phyloP scores from a whole-genome alignment of 1,140 invertebrate species.

The Adoxophyes honmai region DNA sequence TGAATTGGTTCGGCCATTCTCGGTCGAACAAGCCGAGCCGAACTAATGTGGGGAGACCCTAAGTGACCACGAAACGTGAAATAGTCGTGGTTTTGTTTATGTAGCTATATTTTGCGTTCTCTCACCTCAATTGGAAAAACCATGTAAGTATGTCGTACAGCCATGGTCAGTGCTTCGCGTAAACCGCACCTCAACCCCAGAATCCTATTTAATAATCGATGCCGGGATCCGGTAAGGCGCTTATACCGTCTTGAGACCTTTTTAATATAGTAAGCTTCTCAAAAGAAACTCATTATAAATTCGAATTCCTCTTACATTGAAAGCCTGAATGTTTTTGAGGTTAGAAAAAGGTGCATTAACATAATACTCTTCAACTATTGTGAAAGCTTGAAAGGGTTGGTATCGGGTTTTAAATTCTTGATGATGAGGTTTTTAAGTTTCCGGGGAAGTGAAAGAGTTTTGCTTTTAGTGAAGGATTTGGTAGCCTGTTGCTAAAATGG shows the following conservation, averaged over 20 bases:
- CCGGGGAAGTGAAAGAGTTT: too few species aligned
- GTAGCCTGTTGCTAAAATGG: too few species aligned
- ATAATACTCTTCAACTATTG: slow-evolving; percentile 6
- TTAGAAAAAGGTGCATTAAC: not conserved
- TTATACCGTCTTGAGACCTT: not conserved
- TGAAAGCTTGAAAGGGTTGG: not conserved
- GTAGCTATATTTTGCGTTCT: too few species aligned
- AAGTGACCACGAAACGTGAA: too few species aligned
- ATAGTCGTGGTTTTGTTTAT: too few species aligned
- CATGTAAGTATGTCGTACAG: too few species aligned
- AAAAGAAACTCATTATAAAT: slow-evolving; percentile 15
- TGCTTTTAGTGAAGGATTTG: too few species aligned
- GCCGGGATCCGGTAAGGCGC: not conserved
- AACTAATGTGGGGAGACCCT: too few species aligned
- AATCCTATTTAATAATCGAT: slow-evolving; percentile 2
- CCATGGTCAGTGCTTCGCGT: too few species aligned
- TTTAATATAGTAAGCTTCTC: not conserved
- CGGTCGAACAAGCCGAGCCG: too few species aligned
- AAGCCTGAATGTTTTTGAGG: not conserved
- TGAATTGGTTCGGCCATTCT: too few species aligned
- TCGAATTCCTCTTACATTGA: slow-evolving; percentile 11
- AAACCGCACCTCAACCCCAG: not conserved
- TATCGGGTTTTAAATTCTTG: not conserved
- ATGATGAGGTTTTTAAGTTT: not conserved
- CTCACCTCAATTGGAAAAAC: too few species aligned